Evolutionary conservation across 2,888 invertebrate species (phyloP), one percentile per base, ranked within the genome.

Genomic region (Apamea monoglypha): DNA sequence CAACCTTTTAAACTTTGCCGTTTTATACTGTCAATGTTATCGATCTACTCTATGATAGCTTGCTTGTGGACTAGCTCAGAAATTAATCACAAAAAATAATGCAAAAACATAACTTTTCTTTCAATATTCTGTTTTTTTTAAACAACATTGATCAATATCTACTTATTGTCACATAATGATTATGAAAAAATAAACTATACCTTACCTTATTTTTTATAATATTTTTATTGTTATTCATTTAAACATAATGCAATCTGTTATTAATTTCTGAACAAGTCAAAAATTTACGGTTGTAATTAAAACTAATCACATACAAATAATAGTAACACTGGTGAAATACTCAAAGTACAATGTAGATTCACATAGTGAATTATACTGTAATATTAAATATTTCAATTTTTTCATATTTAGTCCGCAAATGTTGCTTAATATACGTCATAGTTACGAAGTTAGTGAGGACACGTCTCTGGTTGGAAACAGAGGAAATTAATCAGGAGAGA

Each of bases 241-340:
- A 7, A 59, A 36, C 10, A 50, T 7, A 50, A 44, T 7, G 12
- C 25, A 66, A 67, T 36, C 53, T 71, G 72, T 83, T 32, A 71
- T 78, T 85, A 83, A 78, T 85, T 83, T 82, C 79, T 77, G 82
- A 85, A 68, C 76, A 71, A 86, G 81, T 84, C 21, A 81, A 76
- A 70, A 81, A 82, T 87, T 80, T 76, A 88, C 74, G 83, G 84
- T 87, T 86, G 87, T 92, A 90, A 74, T 88, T 88, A 85, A 87
- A 84, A 88, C 81, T 90, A 88, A 86, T 89, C 89, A 87, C 83
- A 85, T 84, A 88, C 82, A 91, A 89, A 85, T 73, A 83, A 91
- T 90, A 92, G 93, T 93, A 93, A 94, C 92, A 93, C 88, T 89
- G 83, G 88, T 86, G 83, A 82, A 93, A 93, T 94, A 94, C 94